Evolutionary conservation across 1,140 invertebrate genomes (phyloP).

Genomic region (Lordiphosa clarofinis): DNA sequence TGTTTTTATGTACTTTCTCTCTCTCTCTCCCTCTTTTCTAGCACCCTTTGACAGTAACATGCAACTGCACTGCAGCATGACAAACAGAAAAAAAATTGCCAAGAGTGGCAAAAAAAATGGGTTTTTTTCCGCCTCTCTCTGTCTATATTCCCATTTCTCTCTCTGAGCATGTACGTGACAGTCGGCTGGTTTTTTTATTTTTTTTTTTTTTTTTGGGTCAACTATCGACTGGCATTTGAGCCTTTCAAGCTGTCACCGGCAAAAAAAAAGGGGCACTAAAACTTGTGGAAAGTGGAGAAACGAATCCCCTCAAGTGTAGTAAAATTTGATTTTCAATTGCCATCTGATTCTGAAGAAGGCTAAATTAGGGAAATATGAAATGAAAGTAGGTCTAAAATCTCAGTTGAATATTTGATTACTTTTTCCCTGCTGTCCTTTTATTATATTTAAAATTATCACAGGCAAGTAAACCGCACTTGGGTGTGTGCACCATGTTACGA

Average conservation of each 20-base stretch:
- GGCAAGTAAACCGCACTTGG: constrained; percentile 22
- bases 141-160: constrained; percentile 16
- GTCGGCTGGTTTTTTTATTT: constrained; percentile 26
- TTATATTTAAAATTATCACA: constrained; percentile 5
- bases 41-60: constrained; percentile 57
- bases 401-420: neutral
- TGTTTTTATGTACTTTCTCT: constrained; percentile 4
- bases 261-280: constrained; percentile 20
- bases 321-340: constrained; percentile 75
- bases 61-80: constrained; percentile 44
- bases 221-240: constrained; percentile 69
- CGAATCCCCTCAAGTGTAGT: constrained; percentile 55
- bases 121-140: constrained; percentile 9
- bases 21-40: constrained; percentile 7
- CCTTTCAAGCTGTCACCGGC: constrained; percentile 60
- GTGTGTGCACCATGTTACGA: constrained; percentile 27
- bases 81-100: constrained; percentile 22
- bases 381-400: neutral
- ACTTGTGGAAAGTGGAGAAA: constrained; percentile 23
- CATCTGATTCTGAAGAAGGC: constrained; percentile 54
- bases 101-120: constrained; percentile 5
- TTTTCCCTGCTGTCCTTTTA: neutral
- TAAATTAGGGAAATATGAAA: constrained; percentile 8
- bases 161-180: constrained; percentile 36
- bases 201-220: constrained; percentile 51